These are phyloP conservation scores for Aphis gossypii DNA, from an alignment of 1,140 invertebrate species.

Conservation along the genomic window DNA sequence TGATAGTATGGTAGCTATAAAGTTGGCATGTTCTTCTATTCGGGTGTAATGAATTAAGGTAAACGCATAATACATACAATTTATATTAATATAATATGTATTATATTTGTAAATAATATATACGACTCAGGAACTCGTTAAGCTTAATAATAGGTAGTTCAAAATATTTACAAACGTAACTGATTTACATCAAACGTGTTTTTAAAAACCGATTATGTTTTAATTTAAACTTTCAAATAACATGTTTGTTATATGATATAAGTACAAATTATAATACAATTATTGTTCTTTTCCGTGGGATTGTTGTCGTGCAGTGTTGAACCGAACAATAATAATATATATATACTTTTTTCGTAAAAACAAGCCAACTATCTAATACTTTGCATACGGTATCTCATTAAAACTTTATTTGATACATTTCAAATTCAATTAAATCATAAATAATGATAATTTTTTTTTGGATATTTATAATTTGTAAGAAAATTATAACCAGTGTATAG, in stretches of 20 bases:
- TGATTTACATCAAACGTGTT: neutral
- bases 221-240: neutral
- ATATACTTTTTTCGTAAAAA: neutral
- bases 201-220: neutral
- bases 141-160: neutral
- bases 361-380: neutral
- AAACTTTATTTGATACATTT: neutral
- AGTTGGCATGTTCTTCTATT: neutral
- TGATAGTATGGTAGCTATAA: too few relatives aligned
- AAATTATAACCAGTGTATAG: neutral
- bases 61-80: neutral
- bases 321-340: neutral
- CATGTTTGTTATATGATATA: neutral
- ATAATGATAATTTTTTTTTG: neutral
- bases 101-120: neutral
- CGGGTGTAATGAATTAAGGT: neutral
- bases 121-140: neutral
- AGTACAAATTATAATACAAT: neutral
- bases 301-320: neutral
- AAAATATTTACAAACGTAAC: neutral
- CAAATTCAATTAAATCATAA: neutral
- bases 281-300: neutral
- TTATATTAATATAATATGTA: neutral
- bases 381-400: neutral
- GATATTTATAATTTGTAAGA: neutral